Base-by-base conservation (phyloP, 2,888 invertebrate genomes). In the Acrobasis repandana region DNA sequence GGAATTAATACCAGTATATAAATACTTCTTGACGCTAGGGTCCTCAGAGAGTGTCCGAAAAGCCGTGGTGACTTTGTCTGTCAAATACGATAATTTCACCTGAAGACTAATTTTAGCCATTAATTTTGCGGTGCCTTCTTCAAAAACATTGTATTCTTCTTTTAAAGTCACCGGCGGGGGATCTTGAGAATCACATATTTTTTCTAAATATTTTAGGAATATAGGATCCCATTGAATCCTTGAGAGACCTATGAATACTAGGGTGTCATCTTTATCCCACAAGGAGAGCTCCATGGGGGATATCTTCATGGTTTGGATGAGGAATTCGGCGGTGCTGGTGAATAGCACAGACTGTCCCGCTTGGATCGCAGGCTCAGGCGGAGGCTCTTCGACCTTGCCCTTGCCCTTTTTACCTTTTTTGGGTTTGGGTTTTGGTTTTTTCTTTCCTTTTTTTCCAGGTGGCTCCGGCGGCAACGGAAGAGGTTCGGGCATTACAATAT, bases 1-100 rank as follows among this genome's bases (percentile, higher is more conserved):
- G 0, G 86, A 86, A 69, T 92, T 90, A 16, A 89, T 78, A 14
- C 91, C 92, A 1, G 90, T 91, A 59, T 92, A 92, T 2, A 92
- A 72, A 63, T 76, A 83, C 73, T 90, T 91, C 61, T 79, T 88
- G 8, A 85, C 65, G 1, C 68, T 49, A n/a, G 85, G 80, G 66
- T 91, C 90, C 73, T 91, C 91, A 0, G 90, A 85, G 8, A 91
- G 78, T 16, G 90, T 88, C 10, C 91, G 82, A 64, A 92, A 92
- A 18, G 86, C 74, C 10, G 89, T 83, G 0, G 84, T 85, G 10
- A 90, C 80, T 69, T 79, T 89, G 57, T 89, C 86, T 28, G 81
- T 82, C 28, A 92, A 75, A 73, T 77, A 83, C 10, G 82, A 68
- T 36, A 92, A 65, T 75, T 88, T 91, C 2, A 92, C 73, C 80